Evolutionary conservation across 2,888 invertebrate genomes (phyloP), one percentile per base, ranked within the genome.

Genomic region (Linnaemya vulpina): DNA sequence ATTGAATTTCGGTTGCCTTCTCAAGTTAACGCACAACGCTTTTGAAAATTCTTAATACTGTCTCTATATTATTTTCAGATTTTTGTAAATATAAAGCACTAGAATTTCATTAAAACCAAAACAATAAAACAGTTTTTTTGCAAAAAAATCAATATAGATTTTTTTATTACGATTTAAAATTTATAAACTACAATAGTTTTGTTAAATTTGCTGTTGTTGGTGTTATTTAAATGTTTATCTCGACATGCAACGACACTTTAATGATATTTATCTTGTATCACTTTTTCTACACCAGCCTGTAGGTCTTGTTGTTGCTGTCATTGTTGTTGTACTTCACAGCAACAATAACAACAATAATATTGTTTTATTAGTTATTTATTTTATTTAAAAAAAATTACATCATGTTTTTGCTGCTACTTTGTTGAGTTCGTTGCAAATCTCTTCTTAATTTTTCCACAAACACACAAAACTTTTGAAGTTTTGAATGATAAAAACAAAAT

Each of bases 181-280:
- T 15, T 46, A n/a, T n/a, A 46, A 46, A 15, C 0, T 46, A 46
- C 7, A 46, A 46, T 58, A 43, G 55, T 71, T 71, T 58, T 43
- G 25, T 30, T 49, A 46, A 2, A 46, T 15, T 4, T 71, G 15
- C 55, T 62, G 15, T 68, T 49, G 20, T 60, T 75, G 70, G 43
- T 84, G 63, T 20, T 53, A 46, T 62, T 43, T 35, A 53, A 70
- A 58, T 67, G 40, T 68, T 68, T 74, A 79, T 84, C 78, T 58
- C 13, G 51, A 46, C 77, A 85, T 81, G 81, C 81, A 81, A 78
- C 78, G 74, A 85, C 81, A 82, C 17, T 78, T 82, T 78, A 82
- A 71, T 67, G 70, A 82, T 79, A 46, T 82, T 82, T 82, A 85
- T 85, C 85, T 70, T 75, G 70, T 78, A 82, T 82, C 78, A 49